A percentile compares a stretch with the other conserved stretches of the same genome.
These are phyloP conservation scores for Parasteatoda lunata DNA, from an alignment of 2,888 invertebrate species.

Conservation along the genomic window DNA sequence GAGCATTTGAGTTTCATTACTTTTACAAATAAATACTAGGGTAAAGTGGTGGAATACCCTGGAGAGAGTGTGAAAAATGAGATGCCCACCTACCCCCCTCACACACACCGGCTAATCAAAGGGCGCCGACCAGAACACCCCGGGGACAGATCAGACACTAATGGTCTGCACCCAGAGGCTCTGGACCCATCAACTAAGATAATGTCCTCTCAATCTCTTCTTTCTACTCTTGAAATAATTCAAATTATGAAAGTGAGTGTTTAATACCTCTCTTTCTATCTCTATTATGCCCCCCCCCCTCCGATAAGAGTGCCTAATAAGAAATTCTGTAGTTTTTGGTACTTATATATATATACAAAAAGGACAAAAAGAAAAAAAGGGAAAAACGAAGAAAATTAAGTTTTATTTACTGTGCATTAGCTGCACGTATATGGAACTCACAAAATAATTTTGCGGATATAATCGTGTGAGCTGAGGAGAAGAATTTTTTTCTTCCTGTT, in stretches of 20 bases:
- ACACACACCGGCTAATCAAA: constrained; percentile 46
- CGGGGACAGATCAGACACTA: constrained; percentile 42
- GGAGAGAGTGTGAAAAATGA: constrained; percentile 42
- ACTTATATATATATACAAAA: too few relatives aligned
- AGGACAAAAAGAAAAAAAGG: too few relatives aligned
- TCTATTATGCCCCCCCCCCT: neutral
- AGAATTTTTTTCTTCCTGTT: too few relatives aligned
- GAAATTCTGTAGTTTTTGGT: too few relatives aligned
- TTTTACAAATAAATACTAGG: constrained; percentile 40
- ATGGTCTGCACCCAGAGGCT: constrained; percentile 33
- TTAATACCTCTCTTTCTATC: neutral
- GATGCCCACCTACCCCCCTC: neutral
- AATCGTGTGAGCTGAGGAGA: too few relatives aligned
- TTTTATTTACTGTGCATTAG: too few relatives aligned
- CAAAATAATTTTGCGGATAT: too few relatives aligned
- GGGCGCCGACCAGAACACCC: constrained; percentile 42
- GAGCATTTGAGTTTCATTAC: constrained; percentile 30
- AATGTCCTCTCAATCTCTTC: constrained; percentile 15
- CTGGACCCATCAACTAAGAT: constrained; percentile 23
- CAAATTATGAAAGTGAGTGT: neutral
- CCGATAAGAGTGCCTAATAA: too few relatives aligned
- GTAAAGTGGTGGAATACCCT: neutral
- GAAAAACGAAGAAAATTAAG: too few relatives aligned
- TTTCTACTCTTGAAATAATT: neutral
- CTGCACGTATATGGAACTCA: too few relatives aligned